phyloP scores from a whole-genome alignment of 2,888 invertebrate genomes.

The Andrena fulva region DNA sequence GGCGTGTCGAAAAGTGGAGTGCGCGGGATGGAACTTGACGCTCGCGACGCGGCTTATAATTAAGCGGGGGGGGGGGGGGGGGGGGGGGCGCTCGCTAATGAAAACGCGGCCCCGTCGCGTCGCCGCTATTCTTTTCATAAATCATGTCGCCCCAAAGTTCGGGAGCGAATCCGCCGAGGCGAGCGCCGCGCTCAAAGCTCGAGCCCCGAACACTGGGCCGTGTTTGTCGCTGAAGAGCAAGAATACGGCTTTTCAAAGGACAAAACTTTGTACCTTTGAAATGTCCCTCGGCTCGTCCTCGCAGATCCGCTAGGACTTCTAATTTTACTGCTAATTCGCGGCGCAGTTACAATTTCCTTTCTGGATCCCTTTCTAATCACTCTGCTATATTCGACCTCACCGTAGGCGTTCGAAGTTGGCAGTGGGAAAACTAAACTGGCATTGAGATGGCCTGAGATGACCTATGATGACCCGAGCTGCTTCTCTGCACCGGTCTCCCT shows the following conservation, averaged over 20 bases:
- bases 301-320: neutral
- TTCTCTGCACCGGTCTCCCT: too few species aligned
- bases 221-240: constrained; percentile 3
- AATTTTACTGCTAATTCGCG: too few species aligned
- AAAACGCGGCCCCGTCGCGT: constrained; percentile 57
- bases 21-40: constrained; percentile 58
- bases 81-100: constrained; percentile 65
- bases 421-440: too few species aligned
- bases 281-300: neutral
- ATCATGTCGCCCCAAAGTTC: constrained; percentile 66
- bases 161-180: constrained; percentile 21
- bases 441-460: too few species aligned
- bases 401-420: too few species aligned
- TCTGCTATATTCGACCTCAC: too few species aligned
- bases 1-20: constrained; percentile 60
- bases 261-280: neutral
- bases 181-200: neutral
- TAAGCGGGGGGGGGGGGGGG: constrained; percentile 50
- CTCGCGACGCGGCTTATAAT: constrained; percentile 69
- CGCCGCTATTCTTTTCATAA: constrained; percentile 66
- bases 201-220: neutral
- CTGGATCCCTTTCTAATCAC: too few species aligned
- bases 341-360: too few species aligned
- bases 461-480: too few species aligned
- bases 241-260: neutral